Base-by-base conservation (phyloP, 2,113 vertebrate species). In the Hyla sarda region DNA sequence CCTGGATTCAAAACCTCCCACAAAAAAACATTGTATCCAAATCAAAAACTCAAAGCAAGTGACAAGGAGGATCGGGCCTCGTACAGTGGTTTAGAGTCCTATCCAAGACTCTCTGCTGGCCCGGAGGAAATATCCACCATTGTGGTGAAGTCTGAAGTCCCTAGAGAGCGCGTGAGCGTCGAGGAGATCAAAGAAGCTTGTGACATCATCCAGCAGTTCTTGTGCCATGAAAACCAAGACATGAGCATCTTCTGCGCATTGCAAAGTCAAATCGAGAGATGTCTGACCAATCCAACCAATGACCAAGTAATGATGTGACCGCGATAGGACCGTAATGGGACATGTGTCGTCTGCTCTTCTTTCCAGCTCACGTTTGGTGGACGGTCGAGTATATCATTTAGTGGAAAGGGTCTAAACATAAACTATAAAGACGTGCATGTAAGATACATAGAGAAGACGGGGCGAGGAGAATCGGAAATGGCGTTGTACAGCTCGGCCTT, bases 211-310 rank as follows among this genome's bases (percentile, higher is more conserved):
- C 85, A 87, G 37, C 25, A 34, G 7, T 87, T 72, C 58, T 62
- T 87, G 52, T 60, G 52, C 28, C 34, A 19, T 54, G 47, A 65
- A 82, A 80, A 80, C 37, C 77, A 87, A 82, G 85, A 87, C n/a
- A 82, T 82, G 85, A 82, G 67, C 34, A 82, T 82, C 74, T 87
- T 82, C 30, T 82, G 69, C 74, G 85, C 85, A 50, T 62, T 87
- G 16, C 77, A 74, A 45, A 81, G 32, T 50, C 85, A 87, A n/a
- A 47, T 87, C 45, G 67, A 87, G 54, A 81, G 69, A 74, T 87
- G 85, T 72, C 58, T 87, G 54, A 28, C 69, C 28, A 45, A 56
- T 45, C 65, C 69, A 48, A 48, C 21, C 25, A n/a, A 81, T 25
- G 25, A 32, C 72, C 19, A 81, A 74, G 50, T 45, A 60, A 41